Base-by-base conservation (phyloP, 2,888 invertebrate species). In the Mellilla xanthometata region DNA sequence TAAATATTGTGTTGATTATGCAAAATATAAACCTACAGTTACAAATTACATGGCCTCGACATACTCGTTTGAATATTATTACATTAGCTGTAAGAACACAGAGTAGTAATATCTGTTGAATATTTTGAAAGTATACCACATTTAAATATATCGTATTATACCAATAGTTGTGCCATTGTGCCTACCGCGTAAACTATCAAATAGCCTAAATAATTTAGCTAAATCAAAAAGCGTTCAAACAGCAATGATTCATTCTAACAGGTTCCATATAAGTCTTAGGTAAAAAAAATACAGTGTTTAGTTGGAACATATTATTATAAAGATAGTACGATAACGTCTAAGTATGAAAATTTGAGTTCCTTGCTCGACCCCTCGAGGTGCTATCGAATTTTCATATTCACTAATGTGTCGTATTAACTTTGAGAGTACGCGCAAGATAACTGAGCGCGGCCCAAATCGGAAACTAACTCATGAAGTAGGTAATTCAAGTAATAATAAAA, bases 151-250 rank as follows among this genome's bases (percentile, higher is more conserved):
- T 5, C 12, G 30, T 33, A 10, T 10, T 64, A 67, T 62, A 70
- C 72, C 72, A 77, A 80, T 80, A 82, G 78, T 72, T 76, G 74
- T 66, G 76, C 82, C 83, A 68, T 76, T 75, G 85, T 86, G 86
- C 86, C 86, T 86, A 76, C 63, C 68, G 64, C 56, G 68, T 81
- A 81, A 75, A 63, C 33, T 57, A 52, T 12, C 15, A 32, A 42
- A 49, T 44, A 13, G 47, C 50, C 38, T 38, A 32, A 43, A 39
- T 34, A 13, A 12, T 24, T 35, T 27, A 29, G 26, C 22, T 33
- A 28, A 11, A 12, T 12, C 11, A 15, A 29, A 39, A 34, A 23
- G 38, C 43, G 23, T 15, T 29, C 9, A 31, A 1, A 12, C 29
- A 24, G 15, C 28, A 38, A 27, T 30, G 22, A 34, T 33, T 8